phyloP scores from a whole-genome alignment of 2,888 invertebrate genomes.

The Cephonodes hylas region DNA sequence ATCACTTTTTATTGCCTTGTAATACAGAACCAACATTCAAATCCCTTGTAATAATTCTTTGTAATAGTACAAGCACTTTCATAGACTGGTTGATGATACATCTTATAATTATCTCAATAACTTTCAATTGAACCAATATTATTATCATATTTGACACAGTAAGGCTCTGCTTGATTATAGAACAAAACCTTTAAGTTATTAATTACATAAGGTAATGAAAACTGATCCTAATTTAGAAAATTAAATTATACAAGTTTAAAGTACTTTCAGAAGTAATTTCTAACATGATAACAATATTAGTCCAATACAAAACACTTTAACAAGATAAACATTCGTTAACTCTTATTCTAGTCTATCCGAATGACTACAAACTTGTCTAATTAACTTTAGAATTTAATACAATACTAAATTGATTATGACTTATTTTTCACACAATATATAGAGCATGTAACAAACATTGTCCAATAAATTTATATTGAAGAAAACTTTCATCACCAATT shows the following conservation, averaged over 20 bases:
- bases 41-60: neutral
- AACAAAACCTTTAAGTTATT: too few relatives aligned
- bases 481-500: too few relatives aligned
- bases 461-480: too few relatives aligned
- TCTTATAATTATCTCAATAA: neutral
- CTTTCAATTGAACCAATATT: neutral
- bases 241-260: too few relatives aligned
- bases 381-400: neutral
- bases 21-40: neutral
- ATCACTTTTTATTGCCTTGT: constrained; percentile 5
- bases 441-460: neutral
- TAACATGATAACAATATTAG: neutral
- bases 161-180: neutral
- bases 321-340: neutral
- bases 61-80: neutral
- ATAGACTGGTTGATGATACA: neutral
- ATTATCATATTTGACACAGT: neutral
- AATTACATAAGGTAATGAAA: too few relatives aligned
- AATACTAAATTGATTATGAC: neutral
- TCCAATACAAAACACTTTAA: neutral
- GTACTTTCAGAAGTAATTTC: too few relatives aligned
- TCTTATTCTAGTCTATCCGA: neutral
- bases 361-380: neutral
- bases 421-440: neutral
- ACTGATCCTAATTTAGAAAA: too few relatives aligned